phyloP scores from a whole-genome alignment of 2,888 invertebrate genomes.

The Branchipolynoe longqiensis region DNA sequence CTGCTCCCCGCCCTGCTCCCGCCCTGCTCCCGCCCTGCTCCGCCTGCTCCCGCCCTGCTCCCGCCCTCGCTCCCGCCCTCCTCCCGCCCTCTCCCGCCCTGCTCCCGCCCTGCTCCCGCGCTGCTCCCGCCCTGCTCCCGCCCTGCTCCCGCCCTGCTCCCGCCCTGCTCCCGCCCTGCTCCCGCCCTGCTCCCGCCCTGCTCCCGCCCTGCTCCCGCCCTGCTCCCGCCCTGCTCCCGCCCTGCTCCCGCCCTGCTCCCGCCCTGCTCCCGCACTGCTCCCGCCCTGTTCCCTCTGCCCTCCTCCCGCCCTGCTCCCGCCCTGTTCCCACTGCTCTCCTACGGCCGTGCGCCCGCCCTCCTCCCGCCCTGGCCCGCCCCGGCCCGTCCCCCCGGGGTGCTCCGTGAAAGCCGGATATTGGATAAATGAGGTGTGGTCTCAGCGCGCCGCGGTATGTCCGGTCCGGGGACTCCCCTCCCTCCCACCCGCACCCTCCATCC shows the following conservation, averaged over 20 bases:
- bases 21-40: background rate
- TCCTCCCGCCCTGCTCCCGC: background rate
- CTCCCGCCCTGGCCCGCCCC: no score
- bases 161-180: background rate
- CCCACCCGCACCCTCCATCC: no score
- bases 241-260: background rate
- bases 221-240: background rate
- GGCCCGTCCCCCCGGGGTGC: no score
- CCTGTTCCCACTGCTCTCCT: background rate
- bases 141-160: background rate
- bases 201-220: background rate
- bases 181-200: background rate
- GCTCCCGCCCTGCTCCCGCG: background rate
- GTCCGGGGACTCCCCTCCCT: no score
- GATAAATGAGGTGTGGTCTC: conserved; percentile 19
- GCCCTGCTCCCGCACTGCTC: background rate
- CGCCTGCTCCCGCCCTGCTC: background rate
- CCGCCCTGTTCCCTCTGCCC: background rate
- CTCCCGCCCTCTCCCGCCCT: background rate
- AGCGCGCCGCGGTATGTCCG: no score
- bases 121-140: background rate
- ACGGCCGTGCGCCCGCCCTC: background rate
- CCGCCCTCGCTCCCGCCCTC: background rate
- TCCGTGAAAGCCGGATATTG: conserved; percentile 15
- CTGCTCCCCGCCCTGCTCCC: background rate